Conservation (phyloP, 2,113 vertebrate species). For the Poeciliopsis retropinna region DNA sequence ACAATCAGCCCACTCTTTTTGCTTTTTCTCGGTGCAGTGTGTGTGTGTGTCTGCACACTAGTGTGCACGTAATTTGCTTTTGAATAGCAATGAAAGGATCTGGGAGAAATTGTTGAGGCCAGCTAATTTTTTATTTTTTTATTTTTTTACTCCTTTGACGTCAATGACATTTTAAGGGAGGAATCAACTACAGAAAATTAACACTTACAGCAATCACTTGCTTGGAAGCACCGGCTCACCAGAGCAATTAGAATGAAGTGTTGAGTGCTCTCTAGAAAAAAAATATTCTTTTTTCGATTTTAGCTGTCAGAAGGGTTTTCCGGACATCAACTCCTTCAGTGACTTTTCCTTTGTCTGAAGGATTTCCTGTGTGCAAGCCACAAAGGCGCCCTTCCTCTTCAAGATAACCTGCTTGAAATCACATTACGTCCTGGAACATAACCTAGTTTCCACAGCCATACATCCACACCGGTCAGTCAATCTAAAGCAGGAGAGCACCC, state of each 20-base stretch:
- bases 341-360: slow-evolving; percentile 21
- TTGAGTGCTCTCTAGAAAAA: slow-evolving; percentile 30
- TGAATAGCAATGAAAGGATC: slow-evolving; percentile 42
- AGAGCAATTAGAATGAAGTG: slow-evolving; percentile 56
- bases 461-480: not conserved
- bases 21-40: slow-evolving; percentile 11
- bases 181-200: slow-evolving; percentile 53
- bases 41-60: slow-evolving; percentile 9
- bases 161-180: slow-evolving; percentile 64
- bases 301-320: slow-evolving; percentile 39
- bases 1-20: slow-evolving; percentile 62
- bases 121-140: not conserved
- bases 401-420: not conserved
- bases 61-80: slow-evolving; percentile 25
- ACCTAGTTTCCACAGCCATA: not conserved
- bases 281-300: slow-evolving; percentile 18
- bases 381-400: not conserved
- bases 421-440: not conserved
- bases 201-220: slow-evolving; percentile 66
- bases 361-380: slow-evolving; percentile 49
- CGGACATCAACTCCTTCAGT: slow-evolving; percentile 21
- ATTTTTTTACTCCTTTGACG: slow-evolving; percentile 44
- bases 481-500: not conserved
- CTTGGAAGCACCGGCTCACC: slow-evolving; percentile 53
- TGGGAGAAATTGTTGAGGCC: slow-evolving; percentile 41